These are phyloP conservation scores for Lagorchestes hirsutus DNA, from an alignment of 2,797 vertebrate species.

Conservation along the genomic window DNA sequence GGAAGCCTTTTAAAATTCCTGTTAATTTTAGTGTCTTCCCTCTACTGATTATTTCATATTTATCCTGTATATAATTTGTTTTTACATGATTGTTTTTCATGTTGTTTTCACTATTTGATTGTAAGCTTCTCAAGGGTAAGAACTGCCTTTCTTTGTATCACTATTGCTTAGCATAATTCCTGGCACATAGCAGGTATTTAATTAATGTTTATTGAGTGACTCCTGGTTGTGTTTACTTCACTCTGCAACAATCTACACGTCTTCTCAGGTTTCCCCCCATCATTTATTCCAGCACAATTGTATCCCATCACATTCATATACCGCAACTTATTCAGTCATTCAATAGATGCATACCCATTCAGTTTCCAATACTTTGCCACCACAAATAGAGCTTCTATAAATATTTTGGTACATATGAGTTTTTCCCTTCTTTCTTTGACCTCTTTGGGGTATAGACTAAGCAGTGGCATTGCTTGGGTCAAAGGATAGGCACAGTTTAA, in stretches of 20 bases:
- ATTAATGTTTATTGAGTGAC: background rate
- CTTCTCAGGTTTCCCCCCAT: background rate
- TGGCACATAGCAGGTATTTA: background rate
- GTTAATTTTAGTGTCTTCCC: background rate
- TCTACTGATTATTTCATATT: background rate
- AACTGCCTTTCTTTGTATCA: background rate
- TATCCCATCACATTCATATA: background rate
- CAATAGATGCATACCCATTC: background rate
- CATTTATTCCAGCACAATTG: background rate
- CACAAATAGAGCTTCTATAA: background rate
- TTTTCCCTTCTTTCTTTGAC: no score
- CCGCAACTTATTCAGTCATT: background rate
- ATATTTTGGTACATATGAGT: background rate
- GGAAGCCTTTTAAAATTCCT: background rate
- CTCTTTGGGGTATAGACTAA: no score
- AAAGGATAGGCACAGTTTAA: no score
- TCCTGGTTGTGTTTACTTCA: background rate
- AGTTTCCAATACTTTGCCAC: background rate
- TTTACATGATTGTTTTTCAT: background rate
- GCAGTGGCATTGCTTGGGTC: no score
- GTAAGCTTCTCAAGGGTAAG: background rate
- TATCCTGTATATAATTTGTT: background rate
- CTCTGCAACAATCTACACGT: background rate
- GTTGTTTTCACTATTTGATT: background rate
- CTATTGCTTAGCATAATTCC: background rate